Conservation (phyloP, 1,140 invertebrate species). For the Micrasema longulum region DNA sequence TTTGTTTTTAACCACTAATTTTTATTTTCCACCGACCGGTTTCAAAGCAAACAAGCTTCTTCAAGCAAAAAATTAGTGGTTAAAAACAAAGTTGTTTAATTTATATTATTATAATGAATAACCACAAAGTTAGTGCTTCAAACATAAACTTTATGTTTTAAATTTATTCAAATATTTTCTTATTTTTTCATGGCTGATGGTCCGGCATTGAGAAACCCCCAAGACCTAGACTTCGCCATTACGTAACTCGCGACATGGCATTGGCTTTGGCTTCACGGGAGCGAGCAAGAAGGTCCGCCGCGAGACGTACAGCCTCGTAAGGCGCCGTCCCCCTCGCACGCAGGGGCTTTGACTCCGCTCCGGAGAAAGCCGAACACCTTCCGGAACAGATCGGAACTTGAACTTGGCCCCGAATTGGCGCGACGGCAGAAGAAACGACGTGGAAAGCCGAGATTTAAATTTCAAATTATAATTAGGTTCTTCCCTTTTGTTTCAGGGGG, state of each 20-base stretch:
- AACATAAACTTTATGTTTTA: too few species aligned
- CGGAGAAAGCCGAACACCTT: constrained; percentile 5
- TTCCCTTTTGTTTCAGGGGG: too few species aligned
- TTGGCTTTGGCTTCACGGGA: constrained; percentile 20
- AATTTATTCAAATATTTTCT: too few species aligned
- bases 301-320: background rate
- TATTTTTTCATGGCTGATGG: too few species aligned
- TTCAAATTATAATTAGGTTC: background rate
- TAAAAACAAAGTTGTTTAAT: too few species aligned
- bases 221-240: constrained; percentile 20
- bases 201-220: background rate
- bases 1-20: too few species aligned
- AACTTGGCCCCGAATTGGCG: constrained; percentile 49
- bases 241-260: constrained; percentile 5
- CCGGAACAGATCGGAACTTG: constrained; percentile 32
- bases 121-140: too few species aligned
- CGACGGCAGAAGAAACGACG: background rate
- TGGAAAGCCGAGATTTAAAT: constrained; percentile 17
- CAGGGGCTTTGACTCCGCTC: constrained; percentile 33
- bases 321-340: constrained; percentile 4
- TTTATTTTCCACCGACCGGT: too few species aligned
- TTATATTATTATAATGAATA: too few species aligned
- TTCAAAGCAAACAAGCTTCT: too few species aligned
- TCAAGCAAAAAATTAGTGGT: too few species aligned
- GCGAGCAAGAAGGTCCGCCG: constrained; percentile 6